phyloP scores from a whole-genome alignment of 2,888 invertebrate genomes.

The Harpalus rubripes region DNA sequence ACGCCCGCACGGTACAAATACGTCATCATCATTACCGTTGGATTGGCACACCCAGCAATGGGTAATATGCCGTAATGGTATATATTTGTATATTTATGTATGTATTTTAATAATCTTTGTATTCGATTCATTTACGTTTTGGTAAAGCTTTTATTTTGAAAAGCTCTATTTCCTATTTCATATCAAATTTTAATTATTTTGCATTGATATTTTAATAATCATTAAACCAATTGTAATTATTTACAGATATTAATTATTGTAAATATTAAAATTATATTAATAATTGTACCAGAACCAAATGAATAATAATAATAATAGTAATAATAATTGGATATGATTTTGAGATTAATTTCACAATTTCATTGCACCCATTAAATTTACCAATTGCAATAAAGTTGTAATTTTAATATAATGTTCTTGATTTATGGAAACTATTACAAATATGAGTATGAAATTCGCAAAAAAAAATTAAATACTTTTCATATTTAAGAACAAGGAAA shows the following conservation, averaged over 20 bases:
- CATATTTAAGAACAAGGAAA: neutral
- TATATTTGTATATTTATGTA: too few species aligned
- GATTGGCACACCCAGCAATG: too few species aligned
- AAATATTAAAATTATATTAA: neutral
- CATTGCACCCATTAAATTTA: neutral
- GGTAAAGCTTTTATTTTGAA: too few species aligned
- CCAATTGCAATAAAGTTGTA: neutral
- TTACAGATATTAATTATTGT: neutral
- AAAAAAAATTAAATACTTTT: neutral
- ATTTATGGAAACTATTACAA: neutral
- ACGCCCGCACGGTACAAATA: too few species aligned
- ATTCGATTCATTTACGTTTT: too few species aligned
- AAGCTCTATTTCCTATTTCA: too few species aligned
- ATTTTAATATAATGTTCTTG: neutral
- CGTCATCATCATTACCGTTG: too few species aligned
- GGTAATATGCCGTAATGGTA: too few species aligned
- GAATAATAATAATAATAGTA: neutral
- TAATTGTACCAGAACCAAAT: neutral
- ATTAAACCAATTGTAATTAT: neutral
- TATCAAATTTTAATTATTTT: neutral
- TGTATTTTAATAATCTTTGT: too few species aligned
- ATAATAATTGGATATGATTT: neutral
- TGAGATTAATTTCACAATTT: conserved; percentile 1
- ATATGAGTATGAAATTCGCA: too few species aligned
- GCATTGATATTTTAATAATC: neutral